Evolutionary conservation across 2,888 invertebrate genomes (phyloP).

Genomic region (Siphonodentalium dalli): DNA sequence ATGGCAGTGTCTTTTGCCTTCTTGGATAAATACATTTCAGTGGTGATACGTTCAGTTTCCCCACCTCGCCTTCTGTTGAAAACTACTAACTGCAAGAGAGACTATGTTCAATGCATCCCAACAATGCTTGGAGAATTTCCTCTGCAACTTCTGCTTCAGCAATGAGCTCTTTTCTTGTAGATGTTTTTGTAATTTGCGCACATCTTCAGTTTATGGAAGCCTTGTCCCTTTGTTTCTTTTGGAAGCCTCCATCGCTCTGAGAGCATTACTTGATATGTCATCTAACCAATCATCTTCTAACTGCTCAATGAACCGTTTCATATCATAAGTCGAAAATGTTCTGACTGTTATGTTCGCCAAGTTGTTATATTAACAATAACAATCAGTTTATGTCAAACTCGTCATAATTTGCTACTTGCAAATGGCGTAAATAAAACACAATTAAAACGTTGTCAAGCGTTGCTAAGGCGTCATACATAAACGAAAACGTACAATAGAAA

Average conservation of each 20-base stretch:
- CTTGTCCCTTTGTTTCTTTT: conserved; percentile 18
- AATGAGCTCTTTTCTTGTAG: neutral
- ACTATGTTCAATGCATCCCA: conserved; percentile 11
- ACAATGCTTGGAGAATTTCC: conserved; percentile 6
- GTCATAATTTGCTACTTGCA: too few species aligned
- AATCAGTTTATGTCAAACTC: too few species aligned
- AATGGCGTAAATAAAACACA: too few species aligned
- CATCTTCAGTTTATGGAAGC: conserved; percentile 9
- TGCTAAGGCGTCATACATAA: too few species aligned
- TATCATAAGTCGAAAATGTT: too few species aligned
- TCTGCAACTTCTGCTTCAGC: neutral
- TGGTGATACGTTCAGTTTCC: conserved; percentile 7
- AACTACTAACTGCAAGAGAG: conserved; percentile 11
- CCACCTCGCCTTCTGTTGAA: conserved; percentile 22
- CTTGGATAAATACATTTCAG: conserved; percentile 5
- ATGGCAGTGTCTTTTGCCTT: neutral
- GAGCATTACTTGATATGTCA: conserved; percentile 11
- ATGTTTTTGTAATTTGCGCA: neutral
- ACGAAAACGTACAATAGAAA: too few species aligned
- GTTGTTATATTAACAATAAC: too few species aligned
- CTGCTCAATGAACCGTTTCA: too few species aligned
- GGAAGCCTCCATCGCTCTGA: conserved; percentile 10
- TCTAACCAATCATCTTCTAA: conserved; percentile 16
- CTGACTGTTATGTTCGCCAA: too few species aligned
- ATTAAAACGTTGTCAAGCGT: too few species aligned